Conservation (phyloP, 2,113 vertebrate species). For the Picathartes gymnocephalus region DNA sequence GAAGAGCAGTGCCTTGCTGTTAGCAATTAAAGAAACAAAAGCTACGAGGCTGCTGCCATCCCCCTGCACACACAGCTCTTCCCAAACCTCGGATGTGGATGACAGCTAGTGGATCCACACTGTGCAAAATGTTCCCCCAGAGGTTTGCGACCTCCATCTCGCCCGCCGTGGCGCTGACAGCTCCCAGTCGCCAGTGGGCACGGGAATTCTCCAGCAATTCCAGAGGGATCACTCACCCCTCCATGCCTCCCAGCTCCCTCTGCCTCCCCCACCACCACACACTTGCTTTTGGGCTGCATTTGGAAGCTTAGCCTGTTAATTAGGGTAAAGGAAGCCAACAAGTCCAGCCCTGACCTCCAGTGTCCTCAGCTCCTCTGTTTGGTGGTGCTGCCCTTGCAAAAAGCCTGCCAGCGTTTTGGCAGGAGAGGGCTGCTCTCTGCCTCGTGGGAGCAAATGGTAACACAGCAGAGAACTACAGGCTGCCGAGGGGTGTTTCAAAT, state of each 20-base stretch:
- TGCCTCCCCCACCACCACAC: neutral
- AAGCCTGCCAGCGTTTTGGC: neutral
- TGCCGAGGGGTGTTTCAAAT: neutral
- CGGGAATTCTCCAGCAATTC: neutral
- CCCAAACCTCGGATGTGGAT: neutral
- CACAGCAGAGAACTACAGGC: neutral
- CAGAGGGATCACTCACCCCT: neutral
- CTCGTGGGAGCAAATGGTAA: fast-evolving
- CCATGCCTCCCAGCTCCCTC: fast-evolving
- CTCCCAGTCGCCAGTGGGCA: neutral
- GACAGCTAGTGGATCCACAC: slow-evolving; percentile 18
- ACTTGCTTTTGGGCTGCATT: neutral
- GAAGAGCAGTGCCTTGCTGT: neutral
- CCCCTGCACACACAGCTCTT: neutral
- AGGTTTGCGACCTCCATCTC: neutral
- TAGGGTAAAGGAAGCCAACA: neutral
- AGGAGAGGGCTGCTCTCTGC: neutral
- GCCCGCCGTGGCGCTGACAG: fast-evolving
- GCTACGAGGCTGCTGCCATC: neutral
- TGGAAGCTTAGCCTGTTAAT: neutral
- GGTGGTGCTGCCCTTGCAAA: neutral
- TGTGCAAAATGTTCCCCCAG: neutral
- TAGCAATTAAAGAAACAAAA: slow-evolving; percentile 33
- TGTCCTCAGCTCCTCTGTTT: neutral
- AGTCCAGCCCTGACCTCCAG: neutral